Evolutionary conservation across 2,888 invertebrate genomes (phyloP), one percentile per base, ranked within the genome.

Genomic region (Hydriomena furcata): DNA sequence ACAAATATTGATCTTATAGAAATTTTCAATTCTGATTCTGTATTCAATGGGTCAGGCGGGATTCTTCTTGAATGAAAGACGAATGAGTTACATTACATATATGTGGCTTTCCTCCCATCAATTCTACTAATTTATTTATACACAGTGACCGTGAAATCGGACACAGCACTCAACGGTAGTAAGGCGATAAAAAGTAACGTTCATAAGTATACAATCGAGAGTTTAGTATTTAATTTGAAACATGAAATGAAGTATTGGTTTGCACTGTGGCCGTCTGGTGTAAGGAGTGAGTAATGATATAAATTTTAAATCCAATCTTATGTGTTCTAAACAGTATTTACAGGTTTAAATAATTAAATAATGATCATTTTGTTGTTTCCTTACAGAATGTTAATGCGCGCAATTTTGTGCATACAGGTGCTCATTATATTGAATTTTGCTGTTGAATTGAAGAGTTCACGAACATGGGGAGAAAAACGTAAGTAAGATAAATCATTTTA

Each of bases 381-480:
- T 71, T 71, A 35, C 65, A 80, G 76, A 62, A 84, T 84, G 83
- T 58, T 59, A 50, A 28, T 64, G 38, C 65, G 61, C 43, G 58
- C 53, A n/a, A 53, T 63, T 34, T 49, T 71, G 20, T 79, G 76
- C 69, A 42, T 80, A 1, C 64, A 68, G 59, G 37, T 79, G 27
- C 51, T 82, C 34, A 61, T 78, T 41, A 61, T 79, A 52, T 66
- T 79, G 24, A 71, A 76, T 59, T 60, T 63, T 17, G 37, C 67
- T 24, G 52, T 73, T 25, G 47, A 75, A 27, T 54, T 82, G 36
- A 69, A 83, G 37, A 70, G 72, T 56, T 53, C 65, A 12, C 70
- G 58, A 45, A 55, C 68, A 34, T 84, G 86, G 83, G 64, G 65
- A 47, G 64, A 73, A 13, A 76, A 54, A 66, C 87, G 87, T 87